Conservation (phyloP, 1,140 invertebrate species). For the Papilio xuthus region DNA sequence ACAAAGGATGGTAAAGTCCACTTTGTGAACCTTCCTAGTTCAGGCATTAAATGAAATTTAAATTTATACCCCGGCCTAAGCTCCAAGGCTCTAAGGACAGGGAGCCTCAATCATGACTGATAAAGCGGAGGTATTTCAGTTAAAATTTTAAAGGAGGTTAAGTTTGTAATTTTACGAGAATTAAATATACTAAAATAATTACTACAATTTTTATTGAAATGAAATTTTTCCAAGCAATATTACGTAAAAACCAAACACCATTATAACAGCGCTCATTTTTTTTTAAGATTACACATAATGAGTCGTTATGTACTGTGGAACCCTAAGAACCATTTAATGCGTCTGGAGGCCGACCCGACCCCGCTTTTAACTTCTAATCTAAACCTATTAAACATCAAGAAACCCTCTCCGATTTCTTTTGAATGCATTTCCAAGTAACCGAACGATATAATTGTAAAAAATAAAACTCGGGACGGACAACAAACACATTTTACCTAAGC, state of each 20-base stretch:
- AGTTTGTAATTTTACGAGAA: too few relatives aligned
- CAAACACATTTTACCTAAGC: slow-evolving; percentile 79
- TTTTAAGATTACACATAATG: slow-evolving; percentile 14
- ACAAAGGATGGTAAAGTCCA: too few relatives aligned
- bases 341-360: slow-evolving; percentile 50
- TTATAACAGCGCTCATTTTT: background rate
- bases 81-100: too few relatives aligned
- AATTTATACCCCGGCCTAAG: too few relatives aligned
- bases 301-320: slow-evolving; percentile 23
- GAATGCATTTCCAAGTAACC: slow-evolving; percentile 80
- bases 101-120: too few relatives aligned
- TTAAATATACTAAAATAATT: too few relatives aligned
- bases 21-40: too few relatives aligned
- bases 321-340: slow-evolving; percentile 65
- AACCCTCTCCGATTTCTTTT: slow-evolving; percentile 71
- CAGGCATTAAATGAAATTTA: too few relatives aligned
- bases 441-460: slow-evolving; percentile 80
- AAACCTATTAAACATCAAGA: slow-evolving; percentile 78
- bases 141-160: too few relatives aligned
- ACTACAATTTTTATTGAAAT: background rate
- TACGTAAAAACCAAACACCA: background rate
- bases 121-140: too few relatives aligned
- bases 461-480: slow-evolving; percentile 76
- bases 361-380: slow-evolving; percentile 79
- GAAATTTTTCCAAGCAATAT: background rate